These are phyloP conservation scores for Melanostoma scalare DNA, from an alignment of 2,888 invertebrate species.

Conservation along the genomic window DNA sequence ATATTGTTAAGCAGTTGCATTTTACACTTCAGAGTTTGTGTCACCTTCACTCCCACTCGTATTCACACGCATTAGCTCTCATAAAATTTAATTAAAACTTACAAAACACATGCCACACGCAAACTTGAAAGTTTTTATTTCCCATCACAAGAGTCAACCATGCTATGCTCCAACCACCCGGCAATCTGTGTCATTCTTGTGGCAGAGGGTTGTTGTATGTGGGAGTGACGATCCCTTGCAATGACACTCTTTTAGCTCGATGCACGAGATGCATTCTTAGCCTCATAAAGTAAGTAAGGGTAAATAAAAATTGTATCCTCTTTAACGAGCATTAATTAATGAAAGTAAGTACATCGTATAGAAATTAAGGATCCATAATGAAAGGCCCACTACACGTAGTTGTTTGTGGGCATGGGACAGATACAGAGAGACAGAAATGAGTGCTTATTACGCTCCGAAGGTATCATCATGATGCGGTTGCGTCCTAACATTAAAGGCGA, in stretches of 20 bases:
- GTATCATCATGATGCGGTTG: background rate
- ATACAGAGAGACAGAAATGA: background rate
- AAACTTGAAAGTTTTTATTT: slow-evolving; percentile 55
- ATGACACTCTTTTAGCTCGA: background rate
- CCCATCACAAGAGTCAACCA: slow-evolving; percentile 15
- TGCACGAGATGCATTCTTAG: slow-evolving; percentile 28
- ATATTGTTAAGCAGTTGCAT: too few relatives aligned
- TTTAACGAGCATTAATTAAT: slow-evolving; percentile 71
- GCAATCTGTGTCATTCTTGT: slow-evolving; percentile 25
- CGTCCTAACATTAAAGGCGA: background rate
- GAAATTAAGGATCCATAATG: slow-evolving; percentile 70
- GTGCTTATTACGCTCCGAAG: background rate
- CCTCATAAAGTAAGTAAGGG: slow-evolving; percentile 12
- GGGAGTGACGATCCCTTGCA: background rate
- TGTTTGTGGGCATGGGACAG: slow-evolving; percentile 2
- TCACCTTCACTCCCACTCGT: slow-evolving; percentile 23
- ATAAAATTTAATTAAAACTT: slow-evolving; percentile 66
- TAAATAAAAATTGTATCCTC: slow-evolving; percentile 42
- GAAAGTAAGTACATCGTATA: slow-evolving; percentile 69
- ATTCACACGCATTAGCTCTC: slow-evolving; percentile 29
- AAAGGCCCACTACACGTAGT: slow-evolving; percentile 25
- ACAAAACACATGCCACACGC: slow-evolving; percentile 37
- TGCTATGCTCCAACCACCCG: background rate
- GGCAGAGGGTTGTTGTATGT: background rate
- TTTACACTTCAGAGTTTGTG: background rate